Evolutionary conservation across 2,113 vertebrate species (phyloP).

Genomic region (Eulemur rufifrons): DNA sequence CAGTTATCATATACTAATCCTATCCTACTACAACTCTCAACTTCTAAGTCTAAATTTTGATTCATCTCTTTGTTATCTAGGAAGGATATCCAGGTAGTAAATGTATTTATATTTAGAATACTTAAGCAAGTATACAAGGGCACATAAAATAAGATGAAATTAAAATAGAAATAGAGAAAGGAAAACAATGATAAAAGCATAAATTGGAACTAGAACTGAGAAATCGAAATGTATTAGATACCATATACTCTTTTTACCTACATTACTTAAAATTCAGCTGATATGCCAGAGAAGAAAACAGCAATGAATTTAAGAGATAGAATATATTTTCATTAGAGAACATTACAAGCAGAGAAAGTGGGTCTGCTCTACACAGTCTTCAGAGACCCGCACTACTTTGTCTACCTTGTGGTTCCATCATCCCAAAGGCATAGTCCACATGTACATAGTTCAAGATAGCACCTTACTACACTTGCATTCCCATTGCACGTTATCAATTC

Average conservation of each 20-base stretch:
- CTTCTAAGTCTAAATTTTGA: conserved; percentile 2
- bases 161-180: neutral
- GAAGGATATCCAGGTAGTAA: neutral
- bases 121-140: neutral
- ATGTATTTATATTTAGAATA: neutral
- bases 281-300: neutral
- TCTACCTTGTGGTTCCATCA: neutral
- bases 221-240: neutral
- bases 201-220: neutral
- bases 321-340: neutral
- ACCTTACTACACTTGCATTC: neutral
- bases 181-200: neutral
- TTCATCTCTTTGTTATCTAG: neutral
- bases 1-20: neutral
- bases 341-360: neutral
- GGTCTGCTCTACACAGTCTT: neutral
- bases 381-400: neutral
- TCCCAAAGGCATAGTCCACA: neutral
- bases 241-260: neutral
- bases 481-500: neutral
- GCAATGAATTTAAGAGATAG: neutral
- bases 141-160: conserved; percentile 10
- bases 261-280: neutral
- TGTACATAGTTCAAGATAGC: neutral
- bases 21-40: neutral